These are phyloP conservation scores for Halcyon smyrnensis DNA, from an alignment of 2,797 vertebrate genomes.

Conservation along the genomic window DNA sequence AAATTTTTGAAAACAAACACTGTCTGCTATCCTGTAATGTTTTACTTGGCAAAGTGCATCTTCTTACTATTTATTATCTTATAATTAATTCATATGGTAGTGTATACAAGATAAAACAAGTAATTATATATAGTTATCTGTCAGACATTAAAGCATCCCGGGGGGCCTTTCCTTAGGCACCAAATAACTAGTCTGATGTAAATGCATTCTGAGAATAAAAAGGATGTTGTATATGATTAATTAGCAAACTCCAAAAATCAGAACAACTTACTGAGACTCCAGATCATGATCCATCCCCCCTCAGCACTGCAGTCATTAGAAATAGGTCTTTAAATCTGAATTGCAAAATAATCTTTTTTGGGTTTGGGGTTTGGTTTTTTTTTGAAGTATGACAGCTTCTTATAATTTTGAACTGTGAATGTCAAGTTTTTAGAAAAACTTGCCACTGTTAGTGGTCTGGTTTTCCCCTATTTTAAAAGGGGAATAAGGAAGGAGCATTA, in stretches of 20 bases:
- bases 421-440: not conserved
- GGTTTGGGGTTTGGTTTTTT: not conserved
- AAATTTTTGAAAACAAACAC: constrained; percentile 4
- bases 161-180: not conserved
- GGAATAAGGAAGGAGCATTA: not conserved
- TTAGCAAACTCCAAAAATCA: not conserved
- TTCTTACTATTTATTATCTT: constrained; percentile 35
- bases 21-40: not conserved
- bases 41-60: constrained; percentile 24
- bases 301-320: not conserved
- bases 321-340: not conserved
- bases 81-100: constrained; percentile 29
- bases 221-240: constrained; percentile 3
- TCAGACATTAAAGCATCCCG: not conserved
- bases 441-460: not conserved
- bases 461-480: not conserved
- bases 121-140: constrained; percentile 23
- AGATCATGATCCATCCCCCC: not conserved
- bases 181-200: constrained; percentile 3
- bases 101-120: constrained; percentile 10
- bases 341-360: not conserved
- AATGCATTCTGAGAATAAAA: not conserved
- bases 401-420: not conserved
- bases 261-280: not conserved
- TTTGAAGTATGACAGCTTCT: not conserved